Base-by-base conservation (phyloP, 2,888 invertebrate genomes). In the Crematogaster levior region DNA sequence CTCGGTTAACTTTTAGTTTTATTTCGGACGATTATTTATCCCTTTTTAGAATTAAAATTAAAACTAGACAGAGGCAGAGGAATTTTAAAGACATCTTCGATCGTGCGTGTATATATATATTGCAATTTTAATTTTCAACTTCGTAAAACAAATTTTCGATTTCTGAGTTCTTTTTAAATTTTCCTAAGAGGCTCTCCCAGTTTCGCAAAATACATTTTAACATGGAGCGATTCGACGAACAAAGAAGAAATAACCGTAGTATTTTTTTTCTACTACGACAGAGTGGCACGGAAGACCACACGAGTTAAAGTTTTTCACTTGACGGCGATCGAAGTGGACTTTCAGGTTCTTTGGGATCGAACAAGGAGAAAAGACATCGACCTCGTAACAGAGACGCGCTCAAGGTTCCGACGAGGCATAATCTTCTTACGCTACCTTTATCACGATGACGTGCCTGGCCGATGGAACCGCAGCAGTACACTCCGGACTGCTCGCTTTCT, bases 401-500 rank as follows among this genome's bases (percentile, higher is more conserved):
- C 85, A 87, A 87, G 83, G 85, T 85, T 87, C 79, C 83, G 66
- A n/a, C 73, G 65, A 60, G 60, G 77, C 84, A 68, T 79, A 85
- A 87, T 87, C 87, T 83, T 88, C 80, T 87, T 86, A 81, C 80
- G 86, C 81, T 86, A 86, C 84, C 86, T 87, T 91, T 90, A 91
- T 91, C 91, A 84, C 85, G 85, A 86, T 85, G 87, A 87, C 84
- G 88, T 80, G 84, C 79, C 82, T 81, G 60, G 77, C 75, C 86
- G 79, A 75, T 68, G 82, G 43, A 43, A 34, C 90, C 89, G 85
- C 89, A 85, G 82, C 58, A 34, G 43, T 30, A 18, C 56, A 56
- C 77, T 66, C 53, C 43, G 86, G 84, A 80, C 84, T 86, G 87
- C 84, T 89, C 89, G 86, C 91, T 91, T 91, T 91, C 91, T 88